A percentile compares a stretch with the other conserved stretches of the same genome.
Conservation (phyloP, 2,797 vertebrate genomes). For the Falco peregrinus region DNA sequence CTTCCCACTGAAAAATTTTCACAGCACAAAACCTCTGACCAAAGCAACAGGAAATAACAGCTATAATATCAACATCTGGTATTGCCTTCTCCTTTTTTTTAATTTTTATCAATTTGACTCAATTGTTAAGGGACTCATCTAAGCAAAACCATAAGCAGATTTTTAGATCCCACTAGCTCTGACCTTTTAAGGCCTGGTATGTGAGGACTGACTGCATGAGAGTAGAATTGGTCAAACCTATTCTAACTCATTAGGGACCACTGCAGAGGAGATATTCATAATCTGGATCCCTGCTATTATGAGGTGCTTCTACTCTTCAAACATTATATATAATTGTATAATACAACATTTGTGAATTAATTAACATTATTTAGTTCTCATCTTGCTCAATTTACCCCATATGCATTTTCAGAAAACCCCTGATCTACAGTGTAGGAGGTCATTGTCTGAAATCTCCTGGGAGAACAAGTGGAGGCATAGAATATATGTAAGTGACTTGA, state of each 20-base stretch:
- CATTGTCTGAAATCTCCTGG: neutral
- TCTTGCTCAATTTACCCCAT: constrained; percentile 14
- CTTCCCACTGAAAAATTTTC: neutral
- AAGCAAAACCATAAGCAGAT: neutral
- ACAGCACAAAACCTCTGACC: neutral
- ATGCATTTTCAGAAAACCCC: constrained; percentile 36
- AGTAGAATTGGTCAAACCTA: neutral
- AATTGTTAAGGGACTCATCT: neutral
- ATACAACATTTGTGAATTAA: constrained; percentile 40
- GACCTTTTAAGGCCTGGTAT: neutral
- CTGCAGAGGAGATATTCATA: neutral
- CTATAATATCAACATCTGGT: neutral
- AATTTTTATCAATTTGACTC: neutral
- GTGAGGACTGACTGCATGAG: neutral
- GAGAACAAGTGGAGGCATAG: neutral
- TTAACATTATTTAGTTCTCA: constrained; percentile 29
- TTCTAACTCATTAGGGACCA: neutral
- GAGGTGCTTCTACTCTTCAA: neutral
- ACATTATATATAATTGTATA: neutral
- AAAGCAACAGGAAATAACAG: neutral
- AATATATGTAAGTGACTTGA: constrained; percentile 9
- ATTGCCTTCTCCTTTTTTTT: neutral
- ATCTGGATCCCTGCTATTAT: neutral
- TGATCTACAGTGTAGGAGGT: neutral
- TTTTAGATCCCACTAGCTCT: neutral